Evolutionary conservation across 2,113 vertebrate genomes (phyloP).

Genomic region (Epinephelus moara): DNA sequence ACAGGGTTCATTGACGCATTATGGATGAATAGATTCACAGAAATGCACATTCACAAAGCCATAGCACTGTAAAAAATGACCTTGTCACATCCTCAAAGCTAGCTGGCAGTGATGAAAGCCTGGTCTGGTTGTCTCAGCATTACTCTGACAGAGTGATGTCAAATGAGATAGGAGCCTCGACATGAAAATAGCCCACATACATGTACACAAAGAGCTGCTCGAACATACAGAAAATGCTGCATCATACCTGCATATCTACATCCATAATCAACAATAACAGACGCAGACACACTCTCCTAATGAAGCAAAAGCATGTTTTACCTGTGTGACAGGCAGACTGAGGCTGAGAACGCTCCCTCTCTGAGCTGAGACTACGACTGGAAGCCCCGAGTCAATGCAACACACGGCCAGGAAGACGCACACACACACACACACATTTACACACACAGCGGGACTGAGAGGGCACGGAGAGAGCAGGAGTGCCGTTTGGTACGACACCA

Average conservation of each 20-base stretch:
- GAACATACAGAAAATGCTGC: neutral
- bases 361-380: conserved; percentile 59
- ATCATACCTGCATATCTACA: conserved; percentile 1
- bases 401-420: conserved; percentile 40
- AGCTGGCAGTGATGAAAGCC: conserved; percentile 32
- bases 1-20: neutral
- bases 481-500: conserved; percentile 64
- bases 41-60: conserved; percentile 38
- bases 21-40: neutral
- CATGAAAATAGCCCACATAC: conserved; percentile 26
- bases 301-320: conserved; percentile 58
- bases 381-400: conserved; percentile 56
- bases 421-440: conserved; percentile 4
- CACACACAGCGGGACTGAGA: conserved; percentile 37
- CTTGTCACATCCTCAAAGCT: conserved; percentile 42
- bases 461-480: conserved; percentile 68
- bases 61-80: neutral
- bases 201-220: conserved; percentile 1
- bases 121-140: conserved; percentile 47
- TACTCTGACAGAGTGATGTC: conserved; percentile 52
- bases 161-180: conserved; percentile 46
- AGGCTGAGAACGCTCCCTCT: conserved; percentile 50
- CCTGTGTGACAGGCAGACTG: conserved; percentile 50
- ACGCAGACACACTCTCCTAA: conserved; percentile 1
- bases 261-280: neutral